Evolutionary conservation across 2,113 vertebrate species (phyloP).

Genomic region (Chionomys nivalis): DNA sequence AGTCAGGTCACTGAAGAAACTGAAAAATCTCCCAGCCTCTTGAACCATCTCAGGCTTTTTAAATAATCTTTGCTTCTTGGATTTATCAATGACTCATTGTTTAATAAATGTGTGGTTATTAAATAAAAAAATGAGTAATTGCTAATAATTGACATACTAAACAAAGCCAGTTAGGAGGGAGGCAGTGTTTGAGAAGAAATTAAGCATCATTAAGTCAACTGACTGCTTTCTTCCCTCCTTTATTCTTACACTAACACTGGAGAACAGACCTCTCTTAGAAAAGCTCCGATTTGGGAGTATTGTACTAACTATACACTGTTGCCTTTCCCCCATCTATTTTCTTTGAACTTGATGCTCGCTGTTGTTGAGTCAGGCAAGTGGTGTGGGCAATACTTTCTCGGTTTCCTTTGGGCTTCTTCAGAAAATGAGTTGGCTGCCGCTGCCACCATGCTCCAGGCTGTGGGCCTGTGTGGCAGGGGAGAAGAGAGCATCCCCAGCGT

Average conservation of each 20-base stretch:
- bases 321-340: not conserved
- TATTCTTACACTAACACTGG: not conserved
- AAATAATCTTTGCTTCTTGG: not conserved
- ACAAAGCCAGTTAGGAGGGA: not conserved
- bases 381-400: slow-evolving; percentile 23
- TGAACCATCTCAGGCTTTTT: slow-evolving; percentile 5
- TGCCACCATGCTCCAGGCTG: slow-evolving; percentile 65
- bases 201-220: not conserved
- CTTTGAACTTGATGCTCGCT: slow-evolving; percentile 29
- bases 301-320: not conserved
- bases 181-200: slow-evolving; percentile 2
- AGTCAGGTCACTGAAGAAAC: not conserved
- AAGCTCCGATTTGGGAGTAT: not conserved
- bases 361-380: slow-evolving; percentile 43
- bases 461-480: slow-evolving; percentile 64
- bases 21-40: not conserved
- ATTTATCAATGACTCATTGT: not conserved
- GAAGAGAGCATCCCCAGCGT: slow-evolving; percentile 11
- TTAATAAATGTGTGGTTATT: not conserved
- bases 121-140: not conserved
- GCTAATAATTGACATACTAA: not conserved
- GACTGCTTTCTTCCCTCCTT: not conserved
- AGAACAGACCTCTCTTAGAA: not conserved
- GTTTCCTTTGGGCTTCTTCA: slow-evolving; percentile 67
- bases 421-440: slow-evolving; percentile 66